Percentiles rank a stretch among this genome's conserved stretches.
phyloP scores from a whole-genome alignment of 2,797 vertebrate species.

The Hippocampus kuda region DNA sequence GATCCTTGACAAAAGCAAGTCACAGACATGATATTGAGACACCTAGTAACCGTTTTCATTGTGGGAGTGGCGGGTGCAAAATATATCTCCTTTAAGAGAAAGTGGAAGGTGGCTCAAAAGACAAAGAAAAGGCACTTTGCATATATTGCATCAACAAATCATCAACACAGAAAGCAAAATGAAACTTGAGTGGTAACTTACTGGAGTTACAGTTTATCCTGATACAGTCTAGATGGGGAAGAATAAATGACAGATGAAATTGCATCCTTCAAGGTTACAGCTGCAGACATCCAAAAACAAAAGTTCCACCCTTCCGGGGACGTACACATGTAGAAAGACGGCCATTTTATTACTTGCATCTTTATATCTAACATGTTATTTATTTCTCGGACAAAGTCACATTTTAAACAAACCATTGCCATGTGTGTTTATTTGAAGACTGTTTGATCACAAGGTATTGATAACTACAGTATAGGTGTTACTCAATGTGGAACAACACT shows the following conservation, averaged over 20 bases:
- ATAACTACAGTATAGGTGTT: background rate
- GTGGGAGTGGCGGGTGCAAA: too few species aligned
- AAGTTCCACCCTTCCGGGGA: slow-evolving; percentile 99
- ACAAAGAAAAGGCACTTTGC: background rate
- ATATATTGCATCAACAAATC: slow-evolving; percentile 29
- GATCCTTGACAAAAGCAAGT: background rate
- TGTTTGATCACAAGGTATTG: background rate
- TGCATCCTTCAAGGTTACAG: slow-evolving; percentile 99
- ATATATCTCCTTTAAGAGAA: background rate
- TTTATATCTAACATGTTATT: background rate
- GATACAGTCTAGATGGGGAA: slow-evolving; percentile 99
- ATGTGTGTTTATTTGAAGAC: background rate
- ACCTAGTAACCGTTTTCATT: background rate
- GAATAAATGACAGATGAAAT: slow-evolving; percentile 99
- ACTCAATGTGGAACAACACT: slow-evolving; percentile 22
- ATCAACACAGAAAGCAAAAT: slow-evolving; percentile 83
- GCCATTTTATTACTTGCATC: slow-evolving; percentile 77
- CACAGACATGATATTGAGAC: background rate
- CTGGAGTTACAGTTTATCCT: slow-evolving; percentile 99
- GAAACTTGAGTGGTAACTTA: slow-evolving; percentile 99
- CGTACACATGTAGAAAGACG: slow-evolving; percentile 97
- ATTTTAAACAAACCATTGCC: background rate
- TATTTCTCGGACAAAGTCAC: background rate
- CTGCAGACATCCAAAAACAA: slow-evolving; percentile 99
- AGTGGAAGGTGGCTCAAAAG: slow-evolving; percentile 14